A percentile compares a stretch with the other conserved stretches of the same genome.
These are phyloP conservation scores for Protaetia brevitarsis DNA, from an alignment of 1,140 invertebrate species.

Conservation along the genomic window DNA sequence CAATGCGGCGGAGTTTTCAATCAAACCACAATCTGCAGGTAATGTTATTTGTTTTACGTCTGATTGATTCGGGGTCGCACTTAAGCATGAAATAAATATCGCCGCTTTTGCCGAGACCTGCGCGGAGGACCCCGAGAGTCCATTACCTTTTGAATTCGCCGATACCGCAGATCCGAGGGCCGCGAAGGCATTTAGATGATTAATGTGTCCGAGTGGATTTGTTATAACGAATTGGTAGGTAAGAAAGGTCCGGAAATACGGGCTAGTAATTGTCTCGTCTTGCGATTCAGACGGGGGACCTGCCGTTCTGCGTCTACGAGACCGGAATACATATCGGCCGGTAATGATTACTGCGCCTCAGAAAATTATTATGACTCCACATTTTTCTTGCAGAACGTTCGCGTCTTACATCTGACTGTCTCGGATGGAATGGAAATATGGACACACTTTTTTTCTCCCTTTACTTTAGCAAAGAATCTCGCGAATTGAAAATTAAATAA, in stretches of 20 bases:
- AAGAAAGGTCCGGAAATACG: background rate
- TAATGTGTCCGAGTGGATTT: slow-evolving; percentile 11
- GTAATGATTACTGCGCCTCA: background rate
- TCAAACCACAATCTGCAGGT: slow-evolving; percentile 1
- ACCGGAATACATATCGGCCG: background rate
- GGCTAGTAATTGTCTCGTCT: slow-evolving; percentile 10
- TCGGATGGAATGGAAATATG: no score
- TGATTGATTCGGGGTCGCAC: slow-evolving; percentile 15
- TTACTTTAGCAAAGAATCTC: no score
- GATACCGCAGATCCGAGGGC: background rate
- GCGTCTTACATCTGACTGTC: background rate
- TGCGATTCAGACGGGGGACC: background rate
- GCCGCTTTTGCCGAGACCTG: background rate
- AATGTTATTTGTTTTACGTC: slow-evolving; percentile 16
- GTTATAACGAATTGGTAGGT: slow-evolving; percentile 5
- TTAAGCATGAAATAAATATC: slow-evolving; percentile 17
- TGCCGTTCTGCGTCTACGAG: background rate
- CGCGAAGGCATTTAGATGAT: slow-evolving; percentile 11
- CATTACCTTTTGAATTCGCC: slow-evolving; percentile 1
- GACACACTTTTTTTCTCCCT: no score
- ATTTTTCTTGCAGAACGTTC: background rate
- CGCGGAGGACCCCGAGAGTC: background rate
- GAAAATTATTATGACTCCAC: background rate
- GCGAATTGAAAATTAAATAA: no score
- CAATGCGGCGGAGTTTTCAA: background rate